A percentile compares a stretch with the other conserved stretches of the same genome.
Conservation (phyloP, 2,888 invertebrate genomes). For the Acronicta leporina region DNA sequence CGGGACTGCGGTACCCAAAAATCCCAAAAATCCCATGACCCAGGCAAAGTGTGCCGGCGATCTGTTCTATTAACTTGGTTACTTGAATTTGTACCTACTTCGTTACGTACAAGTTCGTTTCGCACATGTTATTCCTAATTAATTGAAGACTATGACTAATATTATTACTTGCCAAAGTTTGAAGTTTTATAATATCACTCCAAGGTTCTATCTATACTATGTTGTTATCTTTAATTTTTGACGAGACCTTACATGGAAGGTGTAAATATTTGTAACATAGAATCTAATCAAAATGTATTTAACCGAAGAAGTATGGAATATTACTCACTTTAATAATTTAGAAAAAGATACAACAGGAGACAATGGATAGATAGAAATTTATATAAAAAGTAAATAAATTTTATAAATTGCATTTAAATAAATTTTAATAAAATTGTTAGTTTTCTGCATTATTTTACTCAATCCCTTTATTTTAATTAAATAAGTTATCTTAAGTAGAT, state of each 20-base stretch:
- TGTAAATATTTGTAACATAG: background rate
- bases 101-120: background rate
- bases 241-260: too few species aligned
- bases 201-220: too few species aligned
- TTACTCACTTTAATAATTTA: background rate
- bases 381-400: slow-evolving; percentile 45
- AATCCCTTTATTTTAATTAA: background rate
- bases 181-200: background rate
- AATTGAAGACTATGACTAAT: background rate
- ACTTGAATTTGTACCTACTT: background rate
- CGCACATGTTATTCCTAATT: background rate
- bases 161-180: background rate
- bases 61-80: background rate
- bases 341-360: background rate
- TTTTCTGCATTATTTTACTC: slow-evolving; percentile 11
- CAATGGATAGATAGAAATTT: slow-evolving; percentile 17
- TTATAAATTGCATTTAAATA: slow-evolving; percentile 54
- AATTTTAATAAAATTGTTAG: slow-evolving; percentile 48
- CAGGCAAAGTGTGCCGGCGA: background rate
- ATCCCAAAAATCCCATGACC: too few species aligned
- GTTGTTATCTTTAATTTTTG: background rate
- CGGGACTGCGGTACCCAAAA: too few species aligned
- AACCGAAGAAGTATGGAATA: too few species aligned
- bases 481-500: too few species aligned
- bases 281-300: background rate